phyloP scores from a whole-genome alignment of 2,113 vertebrate genomes.

The Gallinago undulata region DNA sequence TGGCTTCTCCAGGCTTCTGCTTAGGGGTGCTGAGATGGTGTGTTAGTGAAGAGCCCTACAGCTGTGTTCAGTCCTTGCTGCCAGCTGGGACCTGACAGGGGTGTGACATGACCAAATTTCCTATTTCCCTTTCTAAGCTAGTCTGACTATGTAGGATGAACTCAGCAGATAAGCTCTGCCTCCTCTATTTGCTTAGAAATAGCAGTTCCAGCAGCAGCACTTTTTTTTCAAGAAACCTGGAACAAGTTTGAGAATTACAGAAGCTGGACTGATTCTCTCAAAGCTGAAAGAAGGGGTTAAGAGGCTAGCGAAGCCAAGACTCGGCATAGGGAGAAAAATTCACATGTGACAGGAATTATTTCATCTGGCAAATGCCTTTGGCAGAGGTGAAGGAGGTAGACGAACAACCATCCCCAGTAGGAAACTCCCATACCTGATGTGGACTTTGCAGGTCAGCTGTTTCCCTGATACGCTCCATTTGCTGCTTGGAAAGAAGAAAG shows the following conservation, averaged over 20 bases:
- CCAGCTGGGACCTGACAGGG: background rate
- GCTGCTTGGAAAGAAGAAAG: slow-evolving; percentile 7
- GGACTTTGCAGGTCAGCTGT: slow-evolving; percentile 19
- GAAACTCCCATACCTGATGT: slow-evolving; percentile 5
- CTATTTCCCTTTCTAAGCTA: background rate
- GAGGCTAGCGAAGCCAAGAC: background rate
- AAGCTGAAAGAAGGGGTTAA: slow-evolving; percentile 30
- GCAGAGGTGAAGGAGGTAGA: slow-evolving; percentile 4
- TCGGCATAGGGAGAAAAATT: background rate
- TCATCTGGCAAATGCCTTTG: slow-evolving; percentile 23
- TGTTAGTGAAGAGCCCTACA: background rate
- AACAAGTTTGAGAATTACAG: slow-evolving; percentile 16
- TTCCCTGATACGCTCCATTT: slow-evolving; percentile 33
- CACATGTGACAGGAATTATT: slow-evolving; percentile 25
- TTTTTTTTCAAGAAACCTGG: background rate
- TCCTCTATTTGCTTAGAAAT: background rate
- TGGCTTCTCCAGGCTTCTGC: background rate
- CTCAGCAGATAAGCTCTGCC: background rate
- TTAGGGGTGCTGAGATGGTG: background rate
- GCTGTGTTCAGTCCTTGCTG: background rate
- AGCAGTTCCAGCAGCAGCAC: background rate
- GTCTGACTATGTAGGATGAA: background rate
- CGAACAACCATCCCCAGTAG: background rate
- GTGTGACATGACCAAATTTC: background rate
- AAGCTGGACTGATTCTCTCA: background rate